Evolutionary conservation across 2,888 invertebrate species (phyloP), one percentile per base, ranked within the genome.

Genomic region (Keiferia lycopersicella): DNA sequence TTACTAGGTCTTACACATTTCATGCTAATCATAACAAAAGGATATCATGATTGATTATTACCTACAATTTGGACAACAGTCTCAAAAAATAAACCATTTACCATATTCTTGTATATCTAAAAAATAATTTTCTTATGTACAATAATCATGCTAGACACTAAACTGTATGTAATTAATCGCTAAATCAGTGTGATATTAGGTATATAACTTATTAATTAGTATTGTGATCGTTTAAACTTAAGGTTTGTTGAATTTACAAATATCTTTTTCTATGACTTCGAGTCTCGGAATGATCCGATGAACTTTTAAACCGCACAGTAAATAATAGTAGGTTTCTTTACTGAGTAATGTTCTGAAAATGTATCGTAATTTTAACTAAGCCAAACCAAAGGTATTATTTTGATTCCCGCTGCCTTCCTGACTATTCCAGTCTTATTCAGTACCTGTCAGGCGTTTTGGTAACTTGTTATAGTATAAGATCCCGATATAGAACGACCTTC

Each of bases 41-140:
- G 71, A 77, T 77, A 76, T 76, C 82, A 83, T 79, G 82, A 84
- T 82, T 26, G 26, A 26, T 26, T 26, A 26, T 26, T 45, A 45
- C 45, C n/a, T 77, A 79, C 74, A 82, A 85, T 87, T 87, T 86
- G 82, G 88, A 88, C 84, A 88, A 88, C 86, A 89, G 86, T 90
- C 87, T 89, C 87, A 86, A 90, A 89, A 90, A 89, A 88, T 88
- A 89, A 85, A 77, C 77, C 76, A 78, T 80, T 80, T 78, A 80
- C 67, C 77, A 78, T 80, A 79, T 76, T 80, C 74, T 81, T 78
- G 78, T 83, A 81, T 79, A 82, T 87, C 81, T 84, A 88, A 87
- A 88, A 34, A 88, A 88, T 88, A 88, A 79, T 84, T 77, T 78
- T 85, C 78, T 83, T 88, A 84, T 84, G 71, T 84, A 87, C 83